Conservation (phyloP, 2,888 invertebrate genomes). For the Rotaria magnacalcarata region DNA sequence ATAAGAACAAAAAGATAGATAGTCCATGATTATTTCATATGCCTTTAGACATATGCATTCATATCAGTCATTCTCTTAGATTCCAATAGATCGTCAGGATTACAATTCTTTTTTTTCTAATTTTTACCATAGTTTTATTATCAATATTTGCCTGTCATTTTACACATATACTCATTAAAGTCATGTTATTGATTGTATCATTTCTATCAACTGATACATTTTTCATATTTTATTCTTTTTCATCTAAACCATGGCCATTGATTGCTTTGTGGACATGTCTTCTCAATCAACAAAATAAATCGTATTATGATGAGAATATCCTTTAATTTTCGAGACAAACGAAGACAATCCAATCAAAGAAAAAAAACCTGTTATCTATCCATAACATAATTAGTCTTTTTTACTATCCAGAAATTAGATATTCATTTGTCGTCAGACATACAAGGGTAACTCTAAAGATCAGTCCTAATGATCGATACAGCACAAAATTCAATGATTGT, state of each 20-base stretch:
- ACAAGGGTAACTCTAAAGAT: background rate
- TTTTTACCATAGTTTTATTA: background rate
- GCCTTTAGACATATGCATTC: background rate
- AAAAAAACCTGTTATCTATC: background rate
- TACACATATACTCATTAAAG: background rate
- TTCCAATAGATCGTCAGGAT: background rate
- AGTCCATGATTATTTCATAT: background rate
- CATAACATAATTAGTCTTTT: background rate
- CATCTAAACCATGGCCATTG: background rate
- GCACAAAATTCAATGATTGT: background rate
- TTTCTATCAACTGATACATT: background rate
- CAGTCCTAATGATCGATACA: background rate
- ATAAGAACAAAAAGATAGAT: background rate
- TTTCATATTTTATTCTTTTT: background rate
- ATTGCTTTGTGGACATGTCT: slow-evolving; percentile 2
- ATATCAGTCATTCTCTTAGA: background rate
- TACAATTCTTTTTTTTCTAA: background rate
- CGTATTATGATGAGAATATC: background rate
- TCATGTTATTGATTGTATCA: slow-evolving; percentile 1
- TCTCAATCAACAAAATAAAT: background rate
- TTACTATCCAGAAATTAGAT: background rate
- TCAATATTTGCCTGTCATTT: background rate
- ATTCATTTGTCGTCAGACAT: background rate
- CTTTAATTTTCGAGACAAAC: background rate
- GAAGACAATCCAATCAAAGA: slow-evolving; percentile 19